Conservation (phyloP, 2,888 invertebrate species). For the Lepidochitona cinerea region DNA sequence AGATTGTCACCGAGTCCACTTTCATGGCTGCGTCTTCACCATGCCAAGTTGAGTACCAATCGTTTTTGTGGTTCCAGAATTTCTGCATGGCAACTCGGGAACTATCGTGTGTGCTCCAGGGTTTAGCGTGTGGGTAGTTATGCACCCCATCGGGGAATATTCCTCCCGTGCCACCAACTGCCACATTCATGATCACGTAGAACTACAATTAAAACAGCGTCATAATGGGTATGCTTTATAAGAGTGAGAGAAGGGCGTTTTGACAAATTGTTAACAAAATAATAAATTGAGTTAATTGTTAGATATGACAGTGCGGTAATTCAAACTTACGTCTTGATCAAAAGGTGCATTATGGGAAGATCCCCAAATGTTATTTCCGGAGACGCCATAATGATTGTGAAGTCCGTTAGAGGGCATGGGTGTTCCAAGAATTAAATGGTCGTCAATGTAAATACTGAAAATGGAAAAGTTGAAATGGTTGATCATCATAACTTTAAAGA, state of each 20-base stretch:
- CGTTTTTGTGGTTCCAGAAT: slow-evolving; percentile 2
- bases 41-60: background rate
- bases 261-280: too few species aligned
- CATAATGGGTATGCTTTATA: too few species aligned
- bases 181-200: background rate
- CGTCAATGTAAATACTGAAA: background rate
- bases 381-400: background rate
- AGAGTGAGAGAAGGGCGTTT: too few species aligned
- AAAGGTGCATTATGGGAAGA: slow-evolving; percentile 1
- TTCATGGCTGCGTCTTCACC: slow-evolving; percentile 5
- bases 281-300: too few species aligned
- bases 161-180: background rate
- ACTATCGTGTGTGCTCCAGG: background rate
- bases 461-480: too few species aligned
- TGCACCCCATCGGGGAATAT: background rate
- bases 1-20: slow-evolving; percentile 6
- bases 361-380: background rate
- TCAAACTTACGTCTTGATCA: background rate
- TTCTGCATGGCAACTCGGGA: background rate
- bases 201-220: too few species aligned
- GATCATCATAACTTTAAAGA: too few species aligned
- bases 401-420: background rate
- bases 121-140: background rate
- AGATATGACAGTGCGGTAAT: too few species aligned
- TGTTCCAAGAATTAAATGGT: background rate